Conservation (phyloP, 2,797 vertebrate genomes). For the Alfaro cultratus region DNA sequence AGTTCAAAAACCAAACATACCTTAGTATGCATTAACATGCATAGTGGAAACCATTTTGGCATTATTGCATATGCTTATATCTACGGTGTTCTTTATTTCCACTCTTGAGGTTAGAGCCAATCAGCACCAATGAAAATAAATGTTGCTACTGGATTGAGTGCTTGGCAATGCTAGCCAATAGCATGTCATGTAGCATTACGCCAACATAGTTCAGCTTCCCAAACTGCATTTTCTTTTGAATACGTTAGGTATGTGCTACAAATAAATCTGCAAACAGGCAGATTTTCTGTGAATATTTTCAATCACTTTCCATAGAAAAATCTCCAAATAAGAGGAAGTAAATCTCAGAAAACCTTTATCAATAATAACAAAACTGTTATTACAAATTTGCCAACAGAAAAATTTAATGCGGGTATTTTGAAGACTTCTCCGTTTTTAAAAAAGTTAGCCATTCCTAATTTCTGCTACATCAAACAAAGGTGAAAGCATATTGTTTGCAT, state of each 20-base stretch:
- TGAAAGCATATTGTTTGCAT: not conserved
- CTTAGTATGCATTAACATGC: not conserved
- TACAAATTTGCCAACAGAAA: not conserved
- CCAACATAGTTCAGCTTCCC: not conserved
- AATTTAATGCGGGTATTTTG: not conserved
- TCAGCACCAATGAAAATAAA: not conserved
- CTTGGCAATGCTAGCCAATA: not conserved
- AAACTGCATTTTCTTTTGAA: not conserved
- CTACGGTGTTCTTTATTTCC: not conserved
- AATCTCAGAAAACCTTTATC: not conserved
- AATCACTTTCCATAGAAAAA: not conserved
- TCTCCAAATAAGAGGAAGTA: not conserved
- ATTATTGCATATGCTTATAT: not conserved
- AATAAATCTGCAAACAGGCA: not conserved
- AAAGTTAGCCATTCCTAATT: not conserved
- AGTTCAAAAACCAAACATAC: not conserved
- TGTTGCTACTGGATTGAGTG: not conserved
- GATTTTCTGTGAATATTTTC: not conserved
- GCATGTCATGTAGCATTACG: not conserved
- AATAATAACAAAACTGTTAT: not conserved
- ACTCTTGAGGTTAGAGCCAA: not conserved
- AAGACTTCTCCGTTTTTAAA: not conserved
- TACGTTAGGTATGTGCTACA: not conserved
- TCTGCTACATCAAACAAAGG: not conserved
- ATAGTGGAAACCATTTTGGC: not conserved